Evolutionary conservation across 1,140 invertebrate species (phyloP).

Genomic region (Leptopilina boulardi): DNA sequence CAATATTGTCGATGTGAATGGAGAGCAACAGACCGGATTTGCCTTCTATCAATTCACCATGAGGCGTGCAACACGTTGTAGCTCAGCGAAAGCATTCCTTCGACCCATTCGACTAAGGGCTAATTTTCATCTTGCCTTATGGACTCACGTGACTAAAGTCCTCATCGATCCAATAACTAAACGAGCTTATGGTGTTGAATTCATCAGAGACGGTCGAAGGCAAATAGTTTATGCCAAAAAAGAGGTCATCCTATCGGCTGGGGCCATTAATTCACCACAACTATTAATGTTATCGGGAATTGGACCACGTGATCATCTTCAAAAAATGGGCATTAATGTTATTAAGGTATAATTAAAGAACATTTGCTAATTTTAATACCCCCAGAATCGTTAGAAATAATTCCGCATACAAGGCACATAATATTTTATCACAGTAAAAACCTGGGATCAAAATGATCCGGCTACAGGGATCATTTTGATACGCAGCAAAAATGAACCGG

Average conservation of each 20-base stretch:
- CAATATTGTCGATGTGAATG: constrained; percentile 86
- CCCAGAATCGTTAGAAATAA: no score
- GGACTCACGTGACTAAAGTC: constrained; percentile 85
- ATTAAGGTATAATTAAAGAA: constrained; percentile 61
- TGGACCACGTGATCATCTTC: constrained; percentile 84
- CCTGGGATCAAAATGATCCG: no score
- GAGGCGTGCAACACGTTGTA: constrained; percentile 85
- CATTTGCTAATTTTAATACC: no score
- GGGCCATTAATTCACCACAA: constrained; percentile 87
- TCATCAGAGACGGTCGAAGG: constrained; percentile 81
- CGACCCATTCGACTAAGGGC: constrained; percentile 83
- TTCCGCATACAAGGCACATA: no score
- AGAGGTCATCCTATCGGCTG: constrained; percentile 88
- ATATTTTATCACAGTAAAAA: no score
- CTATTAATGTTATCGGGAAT: constrained; percentile 91
- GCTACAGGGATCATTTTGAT: no score
- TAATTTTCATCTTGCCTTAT: constrained; percentile 86
- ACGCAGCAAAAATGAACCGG: no score
- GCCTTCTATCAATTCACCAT: constrained; percentile 89
- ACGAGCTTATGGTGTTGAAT: constrained; percentile 86
- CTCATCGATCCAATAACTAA: constrained; percentile 84
- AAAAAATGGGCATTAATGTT: constrained; percentile 81
- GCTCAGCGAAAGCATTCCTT: constrained; percentile 87
- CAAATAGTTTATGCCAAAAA: constrained; percentile 82
- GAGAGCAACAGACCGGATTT: constrained; percentile 88